These are phyloP conservation scores for Dolomedes plantarius DNA, from an alignment of 2,888 invertebrate species.

Conservation along the genomic window DNA sequence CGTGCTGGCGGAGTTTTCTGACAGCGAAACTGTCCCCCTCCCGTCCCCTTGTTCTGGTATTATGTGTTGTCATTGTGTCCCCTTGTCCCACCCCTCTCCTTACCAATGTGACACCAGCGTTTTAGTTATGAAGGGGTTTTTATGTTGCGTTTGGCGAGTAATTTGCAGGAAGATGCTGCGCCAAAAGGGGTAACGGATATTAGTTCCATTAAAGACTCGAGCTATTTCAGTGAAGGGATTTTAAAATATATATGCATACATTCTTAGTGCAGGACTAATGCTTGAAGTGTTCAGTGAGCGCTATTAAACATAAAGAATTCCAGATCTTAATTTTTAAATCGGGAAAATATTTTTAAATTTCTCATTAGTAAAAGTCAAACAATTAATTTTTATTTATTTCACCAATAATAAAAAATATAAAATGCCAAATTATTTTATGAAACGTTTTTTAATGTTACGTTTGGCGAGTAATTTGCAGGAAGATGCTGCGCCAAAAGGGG, in stretches of 20 bases:
- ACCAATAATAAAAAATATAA: too few relatives aligned
- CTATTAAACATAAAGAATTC: too few relatives aligned
- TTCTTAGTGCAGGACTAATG: too few relatives aligned
- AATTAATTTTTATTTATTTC: too few relatives aligned
- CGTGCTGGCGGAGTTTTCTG: constrained; percentile 52
- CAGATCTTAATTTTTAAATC: too few relatives aligned
- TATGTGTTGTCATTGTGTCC: constrained; percentile 18
- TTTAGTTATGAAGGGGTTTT: constrained; percentile 12
- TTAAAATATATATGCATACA: too few relatives aligned
- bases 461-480: constrained; percentile 1
- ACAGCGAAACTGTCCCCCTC: not conserved
- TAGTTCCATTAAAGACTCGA: too few relatives aligned
- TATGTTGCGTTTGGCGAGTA: not conserved
- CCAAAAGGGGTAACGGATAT: not conserved
- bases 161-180: not conserved
- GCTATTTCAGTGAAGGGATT: too few relatives aligned
- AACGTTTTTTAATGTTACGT: not conserved
- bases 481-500: not conserved
- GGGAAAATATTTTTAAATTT: too few relatives aligned
- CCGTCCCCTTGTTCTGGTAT: constrained; percentile 4
- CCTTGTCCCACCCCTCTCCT: not conserved
- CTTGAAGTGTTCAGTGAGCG: too few relatives aligned
- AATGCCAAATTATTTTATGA: constrained; percentile 22
- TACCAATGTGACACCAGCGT: constrained; percentile 9
- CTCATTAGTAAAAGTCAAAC: too few relatives aligned